Conservation (phyloP, 2,113 vertebrate genomes). For the Dasyprocta punctata region DNA sequence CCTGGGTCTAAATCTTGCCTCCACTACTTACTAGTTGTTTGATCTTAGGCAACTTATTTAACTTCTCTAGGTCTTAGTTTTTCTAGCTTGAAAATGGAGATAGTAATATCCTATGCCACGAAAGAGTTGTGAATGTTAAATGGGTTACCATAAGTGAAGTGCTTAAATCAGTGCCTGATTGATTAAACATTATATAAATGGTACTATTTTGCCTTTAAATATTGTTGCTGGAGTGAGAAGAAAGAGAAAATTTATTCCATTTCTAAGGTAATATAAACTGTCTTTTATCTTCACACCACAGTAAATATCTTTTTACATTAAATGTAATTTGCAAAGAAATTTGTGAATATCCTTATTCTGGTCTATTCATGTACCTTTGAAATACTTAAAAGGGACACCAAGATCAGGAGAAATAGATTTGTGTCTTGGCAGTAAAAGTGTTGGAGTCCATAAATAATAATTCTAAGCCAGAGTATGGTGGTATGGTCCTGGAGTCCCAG, state of each 20-base stretch:
- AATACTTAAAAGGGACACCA: neutral
- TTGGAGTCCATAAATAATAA: neutral
- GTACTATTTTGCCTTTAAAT: neutral
- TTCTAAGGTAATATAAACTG: neutral
- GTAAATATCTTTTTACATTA: neutral
- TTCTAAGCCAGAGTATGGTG: neutral
- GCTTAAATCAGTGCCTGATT: neutral
- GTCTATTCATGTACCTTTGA: neutral
- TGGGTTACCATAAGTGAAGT: neutral
- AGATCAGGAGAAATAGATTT: neutral
- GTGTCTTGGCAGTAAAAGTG: neutral
- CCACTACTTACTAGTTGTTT: neutral
- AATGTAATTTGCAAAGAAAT: neutral
- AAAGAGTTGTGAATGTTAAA: neutral
- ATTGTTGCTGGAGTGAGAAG: neutral
- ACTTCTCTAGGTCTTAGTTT: constrained; percentile 4
- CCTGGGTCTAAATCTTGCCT: neutral
- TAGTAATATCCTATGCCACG: neutral
- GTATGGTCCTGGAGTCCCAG: neutral
- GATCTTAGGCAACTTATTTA: neutral
- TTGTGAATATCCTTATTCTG: neutral
- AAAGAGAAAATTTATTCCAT: neutral
- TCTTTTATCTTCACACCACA: neutral
- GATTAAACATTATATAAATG: neutral
- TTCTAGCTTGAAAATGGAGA: neutral